These are phyloP conservation scores for Thecocarcelia acutangulata DNA, from an alignment of 2,888 invertebrate genomes.

Conservation along the genomic window DNA sequence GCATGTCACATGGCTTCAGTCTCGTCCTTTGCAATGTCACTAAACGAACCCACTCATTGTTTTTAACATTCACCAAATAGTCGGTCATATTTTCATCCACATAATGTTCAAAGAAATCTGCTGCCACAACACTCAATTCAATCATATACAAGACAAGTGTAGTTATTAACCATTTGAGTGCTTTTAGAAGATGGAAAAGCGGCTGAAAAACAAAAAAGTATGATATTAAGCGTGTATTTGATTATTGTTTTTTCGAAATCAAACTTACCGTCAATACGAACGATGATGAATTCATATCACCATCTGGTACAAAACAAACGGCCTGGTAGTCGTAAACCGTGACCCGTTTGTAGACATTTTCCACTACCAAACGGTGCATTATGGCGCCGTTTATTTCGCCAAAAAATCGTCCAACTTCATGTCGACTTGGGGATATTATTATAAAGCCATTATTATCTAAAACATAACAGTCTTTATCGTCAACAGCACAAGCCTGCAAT, in stretches of 20 bases:
- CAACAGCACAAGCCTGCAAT: constrained; percentile 82
- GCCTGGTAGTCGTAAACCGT: constrained; percentile 94
- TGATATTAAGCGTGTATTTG: not conserved
- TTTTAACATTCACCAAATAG: constrained; percentile 81
- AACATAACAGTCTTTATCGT: constrained; percentile 89
- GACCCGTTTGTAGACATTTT: constrained; percentile 88
- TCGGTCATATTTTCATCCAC: constrained; percentile 83
- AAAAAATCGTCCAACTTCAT: constrained; percentile 92
- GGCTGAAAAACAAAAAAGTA: constrained; percentile 82
- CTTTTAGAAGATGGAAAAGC: constrained; percentile 83
- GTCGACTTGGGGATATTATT: constrained; percentile 87
- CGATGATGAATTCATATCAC: constrained; percentile 84
- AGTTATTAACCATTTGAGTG: constrained; percentile 84
- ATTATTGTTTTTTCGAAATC: not conserved
- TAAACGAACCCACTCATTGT: constrained; percentile 84
- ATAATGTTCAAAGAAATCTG: constrained; percentile 81
- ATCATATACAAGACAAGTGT: constrained; percentile 84
- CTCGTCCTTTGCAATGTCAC: constrained; percentile 89
- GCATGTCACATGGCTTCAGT: constrained; percentile 92
- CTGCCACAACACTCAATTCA: constrained; percentile 82
- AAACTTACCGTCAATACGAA: constrained; percentile 84
- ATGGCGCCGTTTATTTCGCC: constrained; percentile 91
- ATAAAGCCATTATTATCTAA: constrained; percentile 95
- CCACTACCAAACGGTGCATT: constrained; percentile 88
- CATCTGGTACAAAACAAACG: constrained; percentile 89